These are phyloP conservation scores for Rhizomys pruinosus DNA, from an alignment of 2,113 vertebrate genomes.

Conservation along the genomic window DNA sequence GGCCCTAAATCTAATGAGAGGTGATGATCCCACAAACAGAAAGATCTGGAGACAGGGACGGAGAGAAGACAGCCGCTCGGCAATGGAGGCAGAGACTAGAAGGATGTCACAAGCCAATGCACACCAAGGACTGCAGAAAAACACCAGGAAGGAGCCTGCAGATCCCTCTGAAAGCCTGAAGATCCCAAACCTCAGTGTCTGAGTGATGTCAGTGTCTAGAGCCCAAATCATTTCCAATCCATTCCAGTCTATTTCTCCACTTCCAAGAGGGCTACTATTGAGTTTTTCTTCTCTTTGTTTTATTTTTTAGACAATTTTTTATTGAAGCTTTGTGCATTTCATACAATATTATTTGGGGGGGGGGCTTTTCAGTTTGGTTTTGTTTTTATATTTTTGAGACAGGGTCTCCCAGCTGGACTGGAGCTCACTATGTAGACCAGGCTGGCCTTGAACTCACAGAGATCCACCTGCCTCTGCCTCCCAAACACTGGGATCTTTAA, in stretches of 20 bases:
- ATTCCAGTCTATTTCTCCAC: background rate
- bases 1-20: background rate
- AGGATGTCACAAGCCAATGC: background rate
- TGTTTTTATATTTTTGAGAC: too few species aligned
- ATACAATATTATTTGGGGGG: too few species aligned
- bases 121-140: too few species aligned
- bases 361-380: too few species aligned
- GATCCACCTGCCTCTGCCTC: too few species aligned
- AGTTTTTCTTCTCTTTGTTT: background rate
- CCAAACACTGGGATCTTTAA: too few species aligned
- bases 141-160: background rate
- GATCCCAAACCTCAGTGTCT: background rate
- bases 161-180: background rate
- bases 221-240: background rate
- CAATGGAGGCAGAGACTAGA: background rate
- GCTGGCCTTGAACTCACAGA: too few species aligned
- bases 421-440: too few species aligned
- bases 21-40: background rate
- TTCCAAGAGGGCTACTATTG: background rate
- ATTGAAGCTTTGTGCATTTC: too few species aligned
- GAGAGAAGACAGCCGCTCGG: background rate
- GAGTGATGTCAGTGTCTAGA: background rate
- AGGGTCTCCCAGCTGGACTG: too few species aligned
- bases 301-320: too few species aligned
- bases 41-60: background rate